Evolutionary conservation across 2,113 vertebrate genomes (phyloP), one percentile per base, ranked within the genome.

Genomic region (Tauraco erythrolophus): DNA sequence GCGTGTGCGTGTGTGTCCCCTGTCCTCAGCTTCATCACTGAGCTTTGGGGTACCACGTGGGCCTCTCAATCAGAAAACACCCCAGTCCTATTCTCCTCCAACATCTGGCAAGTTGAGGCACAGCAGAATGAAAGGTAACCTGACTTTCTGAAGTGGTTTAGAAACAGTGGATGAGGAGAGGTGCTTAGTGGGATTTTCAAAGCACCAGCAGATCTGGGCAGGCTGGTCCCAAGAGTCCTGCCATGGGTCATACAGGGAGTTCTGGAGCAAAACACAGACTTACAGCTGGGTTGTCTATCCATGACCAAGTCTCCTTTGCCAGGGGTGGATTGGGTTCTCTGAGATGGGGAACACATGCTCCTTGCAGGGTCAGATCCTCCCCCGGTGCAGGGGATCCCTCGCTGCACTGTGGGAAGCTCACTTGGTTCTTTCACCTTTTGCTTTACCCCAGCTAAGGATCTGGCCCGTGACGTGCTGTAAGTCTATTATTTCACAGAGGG

Each of bases 341-440:
- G 35, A 9, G 19, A 18, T 2, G 23, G n/a, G 45, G 30, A 82
- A 21, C 0, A 4, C 18, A 6, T 10, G 21, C 11, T 45, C 69
- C 68, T 61, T 0, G 12, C 5, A 9, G 53, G 41, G n/a, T 19
- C 64, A 41, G 48, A 22, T 19, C 48, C 14, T 28, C 6, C 24
- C 39, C 60, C 13, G 12, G 19, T 19, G 14, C 22, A 61, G 56
- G 27, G 27, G 6, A 53, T 56, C 66, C 43, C 27, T 70, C 25
- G 1, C 27, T 61, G n/a, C 48, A 4, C 62, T 15, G 21, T 0
- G 5, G 28, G 31, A 51, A 71, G 11, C 22, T 7, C 12, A 18
- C 1, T 58, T 2, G 0, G 0, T 18, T 75, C 62, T 19, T 88
- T 46, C 5, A 25, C 39, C 21, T 9, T 50, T n/a, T 16, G 22